Conservation (phyloP, 2,113 vertebrate species). For the Platysternon megacephalum region DNA sequence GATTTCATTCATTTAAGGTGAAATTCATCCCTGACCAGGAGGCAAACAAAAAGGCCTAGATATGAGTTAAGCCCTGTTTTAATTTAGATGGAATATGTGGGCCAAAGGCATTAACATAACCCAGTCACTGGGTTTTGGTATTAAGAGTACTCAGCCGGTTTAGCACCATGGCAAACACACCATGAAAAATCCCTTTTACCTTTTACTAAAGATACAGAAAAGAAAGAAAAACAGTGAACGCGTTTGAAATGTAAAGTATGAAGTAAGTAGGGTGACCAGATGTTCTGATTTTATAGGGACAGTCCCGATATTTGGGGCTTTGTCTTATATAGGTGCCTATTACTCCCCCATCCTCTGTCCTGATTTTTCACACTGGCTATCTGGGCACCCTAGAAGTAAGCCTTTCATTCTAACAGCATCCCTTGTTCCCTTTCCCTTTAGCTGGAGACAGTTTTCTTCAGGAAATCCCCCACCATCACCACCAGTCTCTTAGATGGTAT, state of each 20-base stretch:
- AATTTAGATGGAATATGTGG: background rate
- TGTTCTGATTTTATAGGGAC: no score
- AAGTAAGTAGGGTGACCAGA: no score
- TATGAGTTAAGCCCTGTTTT: background rate
- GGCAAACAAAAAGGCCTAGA: background rate
- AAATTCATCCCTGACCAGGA: background rate
- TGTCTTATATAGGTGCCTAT: no score
- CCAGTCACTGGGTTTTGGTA: background rate
- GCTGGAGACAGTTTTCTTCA: background rate
- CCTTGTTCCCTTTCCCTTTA: background rate
- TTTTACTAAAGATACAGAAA: background rate
- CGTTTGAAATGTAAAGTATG: no score
- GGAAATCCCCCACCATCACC: no score
- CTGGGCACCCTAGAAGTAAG: no score
- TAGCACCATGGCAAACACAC: background rate
- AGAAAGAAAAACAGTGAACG: background rate
- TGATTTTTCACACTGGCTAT: no score
- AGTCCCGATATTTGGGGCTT: no score
- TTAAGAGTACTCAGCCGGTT: background rate
- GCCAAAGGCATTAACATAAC: background rate
- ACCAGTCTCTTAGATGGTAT: no score
- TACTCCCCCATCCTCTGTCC: no score
- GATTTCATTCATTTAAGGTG: background rate
- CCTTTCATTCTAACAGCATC: background rate
- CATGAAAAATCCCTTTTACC: background rate